A percentile compares a stretch with the other conserved stretches of the same genome.
Conservation (phyloP, 2,797 vertebrate species). For the Ficedula albicollis region DNA sequence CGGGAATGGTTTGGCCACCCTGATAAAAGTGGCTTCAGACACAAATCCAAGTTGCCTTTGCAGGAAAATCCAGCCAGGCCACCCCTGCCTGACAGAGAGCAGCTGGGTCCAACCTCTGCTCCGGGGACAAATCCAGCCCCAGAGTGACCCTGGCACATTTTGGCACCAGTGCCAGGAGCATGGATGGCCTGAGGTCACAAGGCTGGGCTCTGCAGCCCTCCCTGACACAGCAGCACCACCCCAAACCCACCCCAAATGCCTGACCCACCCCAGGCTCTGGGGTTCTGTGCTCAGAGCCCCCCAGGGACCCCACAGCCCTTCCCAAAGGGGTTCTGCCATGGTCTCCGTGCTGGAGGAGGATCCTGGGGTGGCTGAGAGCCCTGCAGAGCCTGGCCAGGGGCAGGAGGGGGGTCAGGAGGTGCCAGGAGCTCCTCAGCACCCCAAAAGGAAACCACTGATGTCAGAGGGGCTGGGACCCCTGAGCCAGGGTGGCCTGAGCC, state of each 20-base stretch:
- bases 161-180: background rate
- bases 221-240: too few relatives aligned
- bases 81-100: background rate
- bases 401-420: background rate
- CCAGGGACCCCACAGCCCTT: background rate
- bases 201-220: background rate
- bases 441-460: background rate
- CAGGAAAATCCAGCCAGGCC: background rate
- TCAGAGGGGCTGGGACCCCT: background rate
- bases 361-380: background rate
- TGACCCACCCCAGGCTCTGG: background rate
- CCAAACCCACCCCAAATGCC: background rate
- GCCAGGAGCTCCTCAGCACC: background rate
- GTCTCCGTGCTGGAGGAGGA: background rate
- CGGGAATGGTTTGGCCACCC: background rate
- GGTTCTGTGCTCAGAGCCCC: background rate
- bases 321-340: background rate
- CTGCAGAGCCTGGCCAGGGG: background rate
- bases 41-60: background rate
- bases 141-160: accelerated
- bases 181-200: accelerated
- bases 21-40: background rate
- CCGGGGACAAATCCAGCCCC: background rate
- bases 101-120: background rate
- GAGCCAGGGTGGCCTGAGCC: background rate